Evolutionary conservation across 2,113 vertebrate genomes (phyloP).

Genomic region (Mungos mungo): DNA sequence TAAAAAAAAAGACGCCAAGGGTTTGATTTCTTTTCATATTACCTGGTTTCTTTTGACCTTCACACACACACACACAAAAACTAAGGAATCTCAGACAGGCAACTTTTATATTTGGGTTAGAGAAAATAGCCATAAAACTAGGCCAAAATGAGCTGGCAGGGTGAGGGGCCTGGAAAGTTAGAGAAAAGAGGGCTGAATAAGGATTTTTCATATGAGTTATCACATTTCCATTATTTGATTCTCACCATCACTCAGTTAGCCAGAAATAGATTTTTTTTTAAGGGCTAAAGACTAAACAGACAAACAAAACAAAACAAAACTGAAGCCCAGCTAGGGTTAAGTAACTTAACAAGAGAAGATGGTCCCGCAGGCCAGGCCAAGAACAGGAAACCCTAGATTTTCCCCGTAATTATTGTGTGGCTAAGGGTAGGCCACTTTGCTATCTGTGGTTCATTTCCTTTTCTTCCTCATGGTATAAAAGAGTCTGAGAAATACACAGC

Average conservation of each 20-base stretch:
- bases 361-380: background rate
- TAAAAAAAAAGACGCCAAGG: background rate
- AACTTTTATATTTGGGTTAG: background rate
- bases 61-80: background rate
- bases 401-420: background rate
- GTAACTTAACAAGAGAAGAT: slow-evolving; percentile 44
- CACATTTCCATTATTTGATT: background rate
- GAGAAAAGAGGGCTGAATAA: background rate
- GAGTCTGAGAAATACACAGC: slow-evolving; percentile 7
- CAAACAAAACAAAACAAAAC: slow-evolving; percentile 9
- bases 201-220: background rate
- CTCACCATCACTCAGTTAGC: background rate
- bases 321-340: background rate
- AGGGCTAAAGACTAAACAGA: background rate
- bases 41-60: slow-evolving; percentile 45
- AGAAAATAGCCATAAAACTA: background rate
- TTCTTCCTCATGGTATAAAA: slow-evolving; percentile 29
- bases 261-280: background rate
- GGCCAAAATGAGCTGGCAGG: background rate
- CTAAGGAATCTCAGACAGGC: background rate
- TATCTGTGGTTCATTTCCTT: slow-evolving; percentile 53
- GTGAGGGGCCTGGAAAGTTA: background rate
- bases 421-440: background rate
- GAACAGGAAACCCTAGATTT: slow-evolving; percentile 10
- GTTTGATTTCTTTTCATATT: slow-evolving; percentile 15